phyloP scores from a whole-genome alignment of 2,888 invertebrate species.

The Belgica antarctica region DNA sequence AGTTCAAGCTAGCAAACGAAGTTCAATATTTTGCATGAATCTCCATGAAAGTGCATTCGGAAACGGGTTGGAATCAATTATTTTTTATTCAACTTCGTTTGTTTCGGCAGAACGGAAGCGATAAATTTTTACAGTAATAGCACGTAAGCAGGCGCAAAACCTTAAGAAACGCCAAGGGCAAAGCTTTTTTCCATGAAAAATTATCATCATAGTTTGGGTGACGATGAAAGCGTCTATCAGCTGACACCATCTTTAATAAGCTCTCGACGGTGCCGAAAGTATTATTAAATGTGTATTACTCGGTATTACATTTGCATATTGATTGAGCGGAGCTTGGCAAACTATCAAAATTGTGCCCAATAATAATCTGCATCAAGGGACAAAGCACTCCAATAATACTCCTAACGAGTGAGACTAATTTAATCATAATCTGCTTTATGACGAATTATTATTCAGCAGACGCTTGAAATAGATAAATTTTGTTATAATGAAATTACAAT shows the following conservation, averaged over 20 bases:
- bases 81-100: slow-evolving; percentile 4
- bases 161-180: background rate
- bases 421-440: slow-evolving; percentile 18
- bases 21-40: slow-evolving; percentile 5
- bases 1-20: too few species aligned
- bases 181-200: background rate
- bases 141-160: background rate
- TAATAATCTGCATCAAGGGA: background rate
- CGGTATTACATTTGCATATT: background rate
- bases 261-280: background rate
- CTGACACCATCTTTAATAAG: background rate
- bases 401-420: slow-evolving; percentile 28
- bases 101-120: background rate
- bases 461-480: background rate
- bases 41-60: background rate
- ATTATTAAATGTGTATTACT: background rate
- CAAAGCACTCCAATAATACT: background rate
- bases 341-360: background rate
- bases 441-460: slow-evolving; percentile 3
- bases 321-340: slow-evolving; percentile 9
- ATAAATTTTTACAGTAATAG: background rate
- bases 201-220: background rate
- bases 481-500: background rate
- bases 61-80: background rate
- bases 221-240: background rate